Evolutionary conservation across 1,140 invertebrate species (phyloP).

Genomic region (Drosophila persimilis): DNA sequence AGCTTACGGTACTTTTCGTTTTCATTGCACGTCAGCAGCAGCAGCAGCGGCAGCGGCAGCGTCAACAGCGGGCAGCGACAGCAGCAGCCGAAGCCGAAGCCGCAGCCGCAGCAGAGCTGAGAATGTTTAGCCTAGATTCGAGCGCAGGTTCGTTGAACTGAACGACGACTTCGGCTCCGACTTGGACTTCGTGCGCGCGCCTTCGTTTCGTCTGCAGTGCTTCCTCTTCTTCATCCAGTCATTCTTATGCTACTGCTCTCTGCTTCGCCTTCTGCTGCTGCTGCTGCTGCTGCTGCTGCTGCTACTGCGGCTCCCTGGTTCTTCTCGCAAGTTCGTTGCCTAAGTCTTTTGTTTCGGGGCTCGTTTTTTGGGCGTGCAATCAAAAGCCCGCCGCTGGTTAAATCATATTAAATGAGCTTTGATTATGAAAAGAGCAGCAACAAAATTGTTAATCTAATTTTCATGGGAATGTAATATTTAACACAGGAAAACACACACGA

Average conservation of each 20-base stretch:
- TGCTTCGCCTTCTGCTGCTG: conserved; percentile 8
- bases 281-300: conserved; percentile 1
- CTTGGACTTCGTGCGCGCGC: conserved; percentile 1
- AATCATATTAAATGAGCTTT: conserved; percentile 4
- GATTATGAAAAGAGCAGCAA: background rate
- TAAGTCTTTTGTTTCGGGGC: conserved; percentile 63
- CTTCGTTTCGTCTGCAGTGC: conserved; percentile 14
- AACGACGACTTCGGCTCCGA: conserved; percentile 7
- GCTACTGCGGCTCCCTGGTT: conserved; percentile 23
- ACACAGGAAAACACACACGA: too few relatives aligned
- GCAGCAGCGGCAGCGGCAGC: conserved; percentile 6
- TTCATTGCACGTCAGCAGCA: conserved; percentile 82
- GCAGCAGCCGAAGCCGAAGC: conserved; percentile 23
- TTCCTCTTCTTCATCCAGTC: conserved; percentile 10
- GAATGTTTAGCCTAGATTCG: conserved; percentile 83
- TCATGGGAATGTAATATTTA: too few relatives aligned
- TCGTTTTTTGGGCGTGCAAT: conserved; percentile 21
- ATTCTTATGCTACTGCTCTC: background rate
- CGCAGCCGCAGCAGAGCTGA: conserved; percentile 52
- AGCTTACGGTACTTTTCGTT: conserved; percentile 83
- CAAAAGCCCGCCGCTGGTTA: conserved; percentile 10
- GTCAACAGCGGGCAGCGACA: background rate
- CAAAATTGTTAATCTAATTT: too few relatives aligned
- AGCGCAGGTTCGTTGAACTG: conserved; percentile 82
- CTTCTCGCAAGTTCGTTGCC: conserved; percentile 68